Evolutionary conservation across 2,113 vertebrate species (phyloP).

Genomic region (Laterallus jamaicensis): DNA sequence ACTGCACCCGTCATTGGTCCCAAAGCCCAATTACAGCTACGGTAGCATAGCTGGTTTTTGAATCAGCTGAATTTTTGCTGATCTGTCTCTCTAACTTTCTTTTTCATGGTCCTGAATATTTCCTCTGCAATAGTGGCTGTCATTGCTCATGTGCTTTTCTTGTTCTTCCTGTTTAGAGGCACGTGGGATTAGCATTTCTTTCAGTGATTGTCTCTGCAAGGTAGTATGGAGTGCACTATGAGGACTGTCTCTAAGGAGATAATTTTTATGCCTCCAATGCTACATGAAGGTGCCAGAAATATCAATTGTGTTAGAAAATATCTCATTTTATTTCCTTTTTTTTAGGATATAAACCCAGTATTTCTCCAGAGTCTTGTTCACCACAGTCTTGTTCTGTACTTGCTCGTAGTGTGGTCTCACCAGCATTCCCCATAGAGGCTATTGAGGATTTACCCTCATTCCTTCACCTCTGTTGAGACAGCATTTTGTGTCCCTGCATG

Average conservation of each 20-base stretch:
- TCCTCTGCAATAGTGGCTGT: not conserved
- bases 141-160: not conserved
- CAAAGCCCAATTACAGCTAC: not conserved
- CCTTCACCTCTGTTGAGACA: not conserved
- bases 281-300: not conserved
- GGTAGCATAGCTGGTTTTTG: not conserved
- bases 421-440: not conserved
- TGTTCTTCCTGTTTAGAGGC: not conserved
- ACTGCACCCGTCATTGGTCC: not conserved
- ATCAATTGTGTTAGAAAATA: not conserved
- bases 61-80: not conserved
- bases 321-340: not conserved
- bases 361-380: not conserved
- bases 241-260: not conserved
- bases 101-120: not conserved
- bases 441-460: not conserved
- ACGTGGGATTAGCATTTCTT: not conserved
- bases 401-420: not conserved
- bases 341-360: accelerated
- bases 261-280: not conserved
- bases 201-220: accelerated
- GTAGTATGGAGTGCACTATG: not conserved
- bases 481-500: accelerated
- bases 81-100: not conserved
- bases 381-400: not conserved